phyloP scores from a whole-genome alignment of 2,888 invertebrate species.

The Rhagium mordax region DNA sequence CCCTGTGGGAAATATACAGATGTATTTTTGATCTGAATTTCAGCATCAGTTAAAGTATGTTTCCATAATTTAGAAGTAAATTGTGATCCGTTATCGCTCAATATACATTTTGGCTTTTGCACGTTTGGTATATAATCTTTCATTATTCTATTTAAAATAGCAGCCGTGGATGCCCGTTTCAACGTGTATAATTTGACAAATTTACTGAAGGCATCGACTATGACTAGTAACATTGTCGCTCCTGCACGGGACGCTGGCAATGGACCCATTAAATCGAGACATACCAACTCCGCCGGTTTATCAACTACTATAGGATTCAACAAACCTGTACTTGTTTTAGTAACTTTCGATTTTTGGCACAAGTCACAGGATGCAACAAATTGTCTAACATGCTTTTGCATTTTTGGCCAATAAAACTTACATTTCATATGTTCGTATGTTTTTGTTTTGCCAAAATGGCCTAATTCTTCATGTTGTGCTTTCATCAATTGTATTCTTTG shows the following conservation, averaged over 20 bases:
- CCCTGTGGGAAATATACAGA: too few relatives aligned
- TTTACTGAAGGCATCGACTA: conserved; percentile 30
- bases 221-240: conserved; percentile 26
- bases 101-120: neutral
- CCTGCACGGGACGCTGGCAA: conserved; percentile 7
- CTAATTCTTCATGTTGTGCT: conserved; percentile 21
- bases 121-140: neutral
- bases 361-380: conserved; percentile 27
- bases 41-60: too few relatives aligned
- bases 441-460: conserved; percentile 35
- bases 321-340: conserved; percentile 8
- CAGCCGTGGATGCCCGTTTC: neutral
- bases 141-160: conserved; percentile 1
- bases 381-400: conserved; percentile 22
- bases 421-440: conserved; percentile 24
- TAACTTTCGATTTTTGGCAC: conserved; percentile 33
- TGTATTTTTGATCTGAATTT: too few relatives aligned
- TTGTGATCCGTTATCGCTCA: neutral
- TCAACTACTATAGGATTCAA: conserved; percentile 11
- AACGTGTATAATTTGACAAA: conserved; percentile 18
- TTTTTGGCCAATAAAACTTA: conserved; percentile 35
- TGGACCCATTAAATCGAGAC: conserved; percentile 27
- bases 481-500: neutral
- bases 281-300: conserved; percentile 26
- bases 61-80: neutral